Evolutionary conservation across 2,888 invertebrate species (phyloP), one percentile per base, ranked within the genome.

Genomic region (Dasypogon diadema): DNA sequence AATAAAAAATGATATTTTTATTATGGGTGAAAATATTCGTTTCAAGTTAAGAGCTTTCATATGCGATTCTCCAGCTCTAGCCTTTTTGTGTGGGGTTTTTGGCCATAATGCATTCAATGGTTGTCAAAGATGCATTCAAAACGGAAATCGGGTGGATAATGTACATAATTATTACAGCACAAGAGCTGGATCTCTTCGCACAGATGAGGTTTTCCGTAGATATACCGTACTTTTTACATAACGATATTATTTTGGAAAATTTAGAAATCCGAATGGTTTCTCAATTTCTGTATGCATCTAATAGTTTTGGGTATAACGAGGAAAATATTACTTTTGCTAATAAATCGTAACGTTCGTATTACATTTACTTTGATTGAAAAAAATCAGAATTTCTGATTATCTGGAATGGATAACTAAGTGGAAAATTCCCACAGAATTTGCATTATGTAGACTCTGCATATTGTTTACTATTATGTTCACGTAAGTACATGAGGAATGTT

Each of bases 31-130:
- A 56, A 56, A 3, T 1, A 56, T 56, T 24, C 24, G 3, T 16
- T 56, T 56, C 16, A 22, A 56, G 10, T 16, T 56, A 16, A 56
- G 24, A 1, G 56, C 56, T 5, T 14, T 56, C 16, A 56, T 56
- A 3, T 56, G 56, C 16, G 56, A 75, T 26, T 14, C 65, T 12
- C 70, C 75, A 48, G 68, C 75, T 16, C 3, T 37, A 46, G 75
- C 68, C 12, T 75, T 75, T 46, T 46, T 22, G 54, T 75, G 75
- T 37, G 42, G 70, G 55, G 46, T 75, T 22, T 26, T 70, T 16
- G 56, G 75, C 16, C 75, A 75, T 34, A 70, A 42, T 12, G 42
- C 12, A 42, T 42, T 12, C 1, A 42, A 42, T 12, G 12, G 42
- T 12, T 42, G 42, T 12, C 42, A 42, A 42, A 12, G n/a, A 42